Evolutionary conservation across 2,888 invertebrate genomes (phyloP).

Genomic region (Pachymerium ferrugineum): DNA sequence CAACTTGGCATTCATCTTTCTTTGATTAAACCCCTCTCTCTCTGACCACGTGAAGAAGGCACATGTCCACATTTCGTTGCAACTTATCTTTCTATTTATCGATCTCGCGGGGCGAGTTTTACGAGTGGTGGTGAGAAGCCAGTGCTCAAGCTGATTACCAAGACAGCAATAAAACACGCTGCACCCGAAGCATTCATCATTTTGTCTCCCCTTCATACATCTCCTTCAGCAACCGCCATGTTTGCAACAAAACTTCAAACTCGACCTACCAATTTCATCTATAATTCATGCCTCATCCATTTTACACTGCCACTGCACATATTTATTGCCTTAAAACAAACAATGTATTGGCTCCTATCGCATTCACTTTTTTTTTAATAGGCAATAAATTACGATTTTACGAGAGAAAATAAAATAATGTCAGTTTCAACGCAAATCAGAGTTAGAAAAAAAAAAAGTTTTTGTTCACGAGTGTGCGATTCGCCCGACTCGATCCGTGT

Average conservation of each 20-base stretch:
- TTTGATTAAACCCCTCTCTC: background rate
- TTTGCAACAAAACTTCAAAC: background rate
- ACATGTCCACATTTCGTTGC: background rate
- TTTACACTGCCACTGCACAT: background rate
- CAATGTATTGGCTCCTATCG: no score
- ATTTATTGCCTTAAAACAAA: background rate
- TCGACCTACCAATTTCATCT: background rate
- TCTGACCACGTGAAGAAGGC: background rate
- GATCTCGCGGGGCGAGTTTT: background rate
- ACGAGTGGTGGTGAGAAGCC: background rate
- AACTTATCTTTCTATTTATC: background rate
- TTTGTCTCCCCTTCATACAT: background rate
- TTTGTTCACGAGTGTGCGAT: no score
- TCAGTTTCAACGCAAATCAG: background rate
- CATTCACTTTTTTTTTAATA: no score
- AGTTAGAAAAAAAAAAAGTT: no score
- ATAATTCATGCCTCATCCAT: background rate
- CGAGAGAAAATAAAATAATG: no score
- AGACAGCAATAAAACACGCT: background rate
- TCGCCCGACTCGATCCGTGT: no score
- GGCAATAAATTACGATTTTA: no score
- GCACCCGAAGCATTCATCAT: background rate
- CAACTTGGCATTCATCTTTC: no score
- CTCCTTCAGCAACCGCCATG: background rate
- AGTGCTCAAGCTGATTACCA: background rate